Evolutionary conservation across 2,888 invertebrate genomes (phyloP).

Genomic region (Patella pellucida): DNA sequence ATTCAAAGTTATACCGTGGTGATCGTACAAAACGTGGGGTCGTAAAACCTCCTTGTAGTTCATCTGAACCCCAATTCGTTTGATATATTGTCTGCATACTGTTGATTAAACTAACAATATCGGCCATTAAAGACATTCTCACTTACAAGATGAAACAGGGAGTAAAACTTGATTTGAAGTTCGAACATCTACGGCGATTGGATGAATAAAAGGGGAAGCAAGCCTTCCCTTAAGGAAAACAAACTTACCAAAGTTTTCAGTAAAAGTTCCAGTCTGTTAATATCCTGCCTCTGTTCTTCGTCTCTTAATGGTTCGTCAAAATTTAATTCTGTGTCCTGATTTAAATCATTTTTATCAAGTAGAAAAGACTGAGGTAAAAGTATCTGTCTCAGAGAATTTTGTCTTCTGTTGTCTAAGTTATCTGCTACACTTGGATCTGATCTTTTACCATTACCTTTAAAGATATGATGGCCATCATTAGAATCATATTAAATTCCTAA

Average conservation of each 20-base stretch:
- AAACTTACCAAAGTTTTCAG: conserved; percentile 4
- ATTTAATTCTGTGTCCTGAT: not conserved
- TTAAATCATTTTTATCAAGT: not conserved
- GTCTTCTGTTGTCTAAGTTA: conserved; percentile 9
- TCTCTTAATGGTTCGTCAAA: not conserved
- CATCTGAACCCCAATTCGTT: too few species aligned
- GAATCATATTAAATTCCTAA: too few species aligned
- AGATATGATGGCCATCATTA: not conserved
- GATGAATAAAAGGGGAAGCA: too few species aligned
- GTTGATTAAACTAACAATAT: too few species aligned
- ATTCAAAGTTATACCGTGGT: too few species aligned
- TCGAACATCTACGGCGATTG: too few species aligned
- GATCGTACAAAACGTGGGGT: too few species aligned
- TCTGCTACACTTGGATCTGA: conserved; percentile 24
- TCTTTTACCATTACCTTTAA: conserved; percentile 31
- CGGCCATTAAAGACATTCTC: too few species aligned
- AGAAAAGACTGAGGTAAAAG: not conserved
- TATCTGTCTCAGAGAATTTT: not conserved
- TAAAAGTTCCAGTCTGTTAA: not conserved
- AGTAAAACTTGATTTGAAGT: too few species aligned
- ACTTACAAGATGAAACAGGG: too few species aligned
- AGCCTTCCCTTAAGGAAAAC: not conserved
- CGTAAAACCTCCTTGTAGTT: too few species aligned
- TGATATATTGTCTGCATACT: too few species aligned
- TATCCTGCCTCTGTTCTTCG: not conserved